Percentiles rank a stretch among this genome's conserved stretches.
phyloP scores from a whole-genome alignment of 2,797 vertebrate species.

The Emys orbicularis region DNA sequence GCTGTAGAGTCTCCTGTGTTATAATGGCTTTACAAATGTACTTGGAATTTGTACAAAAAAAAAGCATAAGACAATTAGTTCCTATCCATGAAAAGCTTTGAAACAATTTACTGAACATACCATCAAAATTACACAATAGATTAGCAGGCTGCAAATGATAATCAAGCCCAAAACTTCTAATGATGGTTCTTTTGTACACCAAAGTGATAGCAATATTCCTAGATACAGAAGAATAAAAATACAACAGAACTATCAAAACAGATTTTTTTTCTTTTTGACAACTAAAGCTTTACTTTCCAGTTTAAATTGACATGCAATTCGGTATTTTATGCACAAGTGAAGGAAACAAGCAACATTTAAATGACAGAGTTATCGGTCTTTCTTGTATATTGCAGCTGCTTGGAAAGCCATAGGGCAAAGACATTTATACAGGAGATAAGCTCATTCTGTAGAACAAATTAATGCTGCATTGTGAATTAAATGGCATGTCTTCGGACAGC shows the following conservation, averaged over 20 bases:
- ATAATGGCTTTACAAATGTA: slow-evolving; percentile 61
- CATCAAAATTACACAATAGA: slow-evolving; percentile 69
- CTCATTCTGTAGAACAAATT: slow-evolving; percentile 83
- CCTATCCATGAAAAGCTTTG: slow-evolving; percentile 48
- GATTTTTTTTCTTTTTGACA: slow-evolving; percentile 34
- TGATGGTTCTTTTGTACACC: slow-evolving; percentile 44
- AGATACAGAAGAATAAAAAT: slow-evolving; percentile 36
- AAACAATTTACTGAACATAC: slow-evolving; percentile 57
- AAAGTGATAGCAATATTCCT: slow-evolving; percentile 29
- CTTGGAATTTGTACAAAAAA: slow-evolving; percentile 47
- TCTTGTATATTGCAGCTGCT: slow-evolving; percentile 80
- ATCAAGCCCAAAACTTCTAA: slow-evolving; percentile 28
- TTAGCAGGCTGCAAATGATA: slow-evolving; percentile 59
- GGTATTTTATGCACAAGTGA: slow-evolving; percentile 67
- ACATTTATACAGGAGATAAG: slow-evolving; percentile 83
- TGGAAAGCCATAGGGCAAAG: slow-evolving; percentile 81
- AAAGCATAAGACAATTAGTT: slow-evolving; percentile 58
- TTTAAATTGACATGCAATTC: slow-evolving; percentile 66
- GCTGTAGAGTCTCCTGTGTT: slow-evolving; percentile 47
- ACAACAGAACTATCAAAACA: background rate
- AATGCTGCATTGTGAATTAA: slow-evolving; percentile 85
- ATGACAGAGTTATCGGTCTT: slow-evolving; percentile 81
- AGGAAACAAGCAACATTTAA: slow-evolving; percentile 69
- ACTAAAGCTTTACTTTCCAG: slow-evolving; percentile 42
- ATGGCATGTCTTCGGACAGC: slow-evolving; percentile 82